phyloP scores from a whole-genome alignment of 2,797 vertebrate genomes.

The Spea hammondii region DNA sequence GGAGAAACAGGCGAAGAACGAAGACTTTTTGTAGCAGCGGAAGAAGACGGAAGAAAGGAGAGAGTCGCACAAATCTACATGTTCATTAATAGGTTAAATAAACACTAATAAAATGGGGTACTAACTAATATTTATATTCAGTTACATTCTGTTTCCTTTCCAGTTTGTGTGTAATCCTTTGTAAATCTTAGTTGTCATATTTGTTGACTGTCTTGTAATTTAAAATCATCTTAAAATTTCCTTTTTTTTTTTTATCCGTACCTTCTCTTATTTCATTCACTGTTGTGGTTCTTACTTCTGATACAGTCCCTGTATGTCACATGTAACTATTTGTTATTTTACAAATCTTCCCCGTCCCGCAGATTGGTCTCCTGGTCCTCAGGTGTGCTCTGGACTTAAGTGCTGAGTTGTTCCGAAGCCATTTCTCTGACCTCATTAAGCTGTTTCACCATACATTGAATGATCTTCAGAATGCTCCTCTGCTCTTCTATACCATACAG shows the following conservation, averaged over 20 bases:
- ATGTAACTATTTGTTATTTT: not conserved
- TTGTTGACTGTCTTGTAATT: too few species aligned
- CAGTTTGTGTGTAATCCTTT: too few species aligned
- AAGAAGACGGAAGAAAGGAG: too few species aligned
- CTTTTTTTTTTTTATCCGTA: not conserved
- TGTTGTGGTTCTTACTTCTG: not conserved
- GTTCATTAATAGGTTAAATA: too few species aligned
- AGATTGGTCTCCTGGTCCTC: conserved; percentile 75
- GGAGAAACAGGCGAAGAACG: too few species aligned
- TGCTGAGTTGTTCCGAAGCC: conserved; percentile 76
- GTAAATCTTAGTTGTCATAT: too few species aligned
- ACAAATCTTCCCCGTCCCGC: not conserved
- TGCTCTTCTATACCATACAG: conserved; percentile 81
- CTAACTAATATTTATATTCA: too few species aligned
- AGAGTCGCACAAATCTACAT: too few species aligned
- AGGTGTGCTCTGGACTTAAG: conserved; percentile 81
- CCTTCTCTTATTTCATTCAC: not conserved
- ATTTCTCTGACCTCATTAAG: conserved; percentile 77
- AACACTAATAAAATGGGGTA: too few species aligned
- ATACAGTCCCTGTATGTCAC: too few species aligned
- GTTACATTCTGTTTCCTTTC: too few species aligned
- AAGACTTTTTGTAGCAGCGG: too few species aligned
- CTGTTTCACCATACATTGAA: conserved; percentile 74
- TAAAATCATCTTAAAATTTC: not conserved
- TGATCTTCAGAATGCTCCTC: conserved; percentile 71